These are phyloP conservation scores for Drepanosiphum platanoidis DNA, from an alignment of 2,888 invertebrate species.

Conservation along the genomic window DNA sequence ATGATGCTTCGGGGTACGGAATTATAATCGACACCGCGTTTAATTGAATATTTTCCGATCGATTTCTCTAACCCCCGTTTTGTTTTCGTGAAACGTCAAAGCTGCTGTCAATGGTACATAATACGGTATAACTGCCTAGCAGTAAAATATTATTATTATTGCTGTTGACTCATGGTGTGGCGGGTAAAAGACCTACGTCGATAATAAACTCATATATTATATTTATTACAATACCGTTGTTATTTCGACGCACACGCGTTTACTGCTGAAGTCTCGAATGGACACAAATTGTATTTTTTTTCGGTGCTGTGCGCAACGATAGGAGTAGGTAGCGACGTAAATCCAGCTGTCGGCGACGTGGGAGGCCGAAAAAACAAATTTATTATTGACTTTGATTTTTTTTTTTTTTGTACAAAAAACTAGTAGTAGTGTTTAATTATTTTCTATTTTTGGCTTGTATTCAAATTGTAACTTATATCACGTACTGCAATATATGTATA, in stretches of 20 bases:
- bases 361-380: constrained; percentile 13
- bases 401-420: constrained; percentile 7
- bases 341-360: constrained; percentile 14
- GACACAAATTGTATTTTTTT: not conserved
- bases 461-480: not conserved
- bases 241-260: not conserved
- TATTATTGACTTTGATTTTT: constrained; percentile 16
- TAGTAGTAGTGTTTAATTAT: not conserved
- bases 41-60: constrained; percentile 26
- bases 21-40: constrained; percentile 2
- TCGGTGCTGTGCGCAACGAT: not conserved
- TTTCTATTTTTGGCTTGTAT: constrained; percentile 37
- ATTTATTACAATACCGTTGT: not conserved
- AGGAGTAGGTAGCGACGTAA: not conserved
- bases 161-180: not conserved
- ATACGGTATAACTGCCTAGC: too few species aligned
- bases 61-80: not conserved
- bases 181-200: too few species aligned
- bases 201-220: too few species aligned
- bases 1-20: not conserved
- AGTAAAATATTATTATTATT: not conserved
- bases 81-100: not conserved
- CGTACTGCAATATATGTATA: not conserved
- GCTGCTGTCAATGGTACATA: not conserved
- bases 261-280: not conserved